Percentiles rank a stretch among this genome's conserved stretches.
These are phyloP conservation scores for Nautilus pompilius DNA, from an alignment of 1,140 invertebrate genomes.

Conservation along the genomic window DNA sequence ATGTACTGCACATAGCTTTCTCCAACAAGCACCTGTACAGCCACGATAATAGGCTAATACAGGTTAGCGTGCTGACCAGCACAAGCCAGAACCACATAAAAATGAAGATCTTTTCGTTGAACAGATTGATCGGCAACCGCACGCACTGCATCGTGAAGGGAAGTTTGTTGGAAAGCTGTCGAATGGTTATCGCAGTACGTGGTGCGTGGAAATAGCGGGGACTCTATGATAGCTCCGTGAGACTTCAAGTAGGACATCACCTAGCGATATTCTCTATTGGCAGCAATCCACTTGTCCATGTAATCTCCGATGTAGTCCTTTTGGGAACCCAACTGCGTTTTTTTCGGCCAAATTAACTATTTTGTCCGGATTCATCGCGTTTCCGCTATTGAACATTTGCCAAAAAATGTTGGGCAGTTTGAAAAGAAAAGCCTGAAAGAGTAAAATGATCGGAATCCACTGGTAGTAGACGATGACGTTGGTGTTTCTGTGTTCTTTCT, in stretches of 20 bases:
- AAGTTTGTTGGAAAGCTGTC: slow-evolving; percentile 33
- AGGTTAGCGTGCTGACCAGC: slow-evolving; percentile 42
- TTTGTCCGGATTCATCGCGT: slow-evolving; percentile 38
- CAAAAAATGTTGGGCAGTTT: slow-evolving; percentile 93
- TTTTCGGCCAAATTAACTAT: slow-evolving; percentile 67
- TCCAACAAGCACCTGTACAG: slow-evolving; percentile 31
- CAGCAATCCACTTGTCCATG: slow-evolving; percentile 44
- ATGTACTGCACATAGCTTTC: slow-evolving; percentile 42
- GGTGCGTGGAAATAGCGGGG: slow-evolving; percentile 52
- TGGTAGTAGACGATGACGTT: slow-evolving; percentile 76
- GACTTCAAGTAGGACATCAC: slow-evolving; percentile 53
- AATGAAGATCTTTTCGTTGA: slow-evolving; percentile 59
- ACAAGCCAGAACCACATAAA: slow-evolving; percentile 52
- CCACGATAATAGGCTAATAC: slow-evolving; percentile 18
- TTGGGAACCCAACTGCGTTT: slow-evolving; percentile 33
- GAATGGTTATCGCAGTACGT: slow-evolving; percentile 57
- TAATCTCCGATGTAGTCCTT: slow-evolving; percentile 36
- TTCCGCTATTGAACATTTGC: slow-evolving; percentile 62
- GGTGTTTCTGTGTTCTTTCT: slow-evolving; percentile 11
- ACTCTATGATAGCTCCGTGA: slow-evolving; percentile 44
- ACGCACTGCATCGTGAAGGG: slow-evolving; percentile 22
- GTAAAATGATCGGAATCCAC: slow-evolving; percentile 95
- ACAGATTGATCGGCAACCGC: slow-evolving; percentile 57
- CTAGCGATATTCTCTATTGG: slow-evolving; percentile 47
- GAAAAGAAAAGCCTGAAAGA: slow-evolving; percentile 89